Evolutionary conservation across 2,888 invertebrate species (phyloP).

Genomic region (Machimus atricapillus): DNA sequence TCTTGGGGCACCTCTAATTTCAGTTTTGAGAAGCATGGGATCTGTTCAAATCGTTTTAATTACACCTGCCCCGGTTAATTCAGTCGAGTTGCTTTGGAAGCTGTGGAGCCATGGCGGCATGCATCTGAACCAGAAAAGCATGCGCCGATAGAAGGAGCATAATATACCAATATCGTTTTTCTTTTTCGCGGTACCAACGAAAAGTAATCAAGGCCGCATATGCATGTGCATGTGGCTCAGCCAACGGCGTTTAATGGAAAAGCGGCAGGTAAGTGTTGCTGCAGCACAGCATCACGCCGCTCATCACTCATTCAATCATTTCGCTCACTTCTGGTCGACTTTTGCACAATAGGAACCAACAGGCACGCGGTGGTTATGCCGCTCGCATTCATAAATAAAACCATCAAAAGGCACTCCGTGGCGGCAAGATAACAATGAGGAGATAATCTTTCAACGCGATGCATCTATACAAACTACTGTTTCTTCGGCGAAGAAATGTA

Average conservation of each 20-base stretch:
- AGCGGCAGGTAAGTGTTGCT: background rate
- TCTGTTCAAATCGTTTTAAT: background rate
- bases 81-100: background rate
- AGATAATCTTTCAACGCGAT: constrained; percentile 21
- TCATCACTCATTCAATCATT: constrained; percentile 29
- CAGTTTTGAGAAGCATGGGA: background rate
- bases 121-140: background rate
- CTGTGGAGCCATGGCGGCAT: background rate
- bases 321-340: constrained; percentile 7
- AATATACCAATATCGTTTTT: background rate
- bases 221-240: background rate
- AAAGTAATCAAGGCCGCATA: background rate
- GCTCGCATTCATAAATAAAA: background rate
- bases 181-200: background rate
- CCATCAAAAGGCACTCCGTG: constrained; percentile 7
- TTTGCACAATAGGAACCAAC: background rate
- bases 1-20: background rate
- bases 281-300: background rate
- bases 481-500: background rate
- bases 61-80: background rate
- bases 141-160: background rate
- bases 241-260: background rate
- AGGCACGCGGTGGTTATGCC: background rate
- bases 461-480: background rate
- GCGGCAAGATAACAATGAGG: constrained; percentile 16